Evolutionary conservation across 2,888 invertebrate genomes (phyloP).

Genomic region (Orthosia incerta): DNA sequence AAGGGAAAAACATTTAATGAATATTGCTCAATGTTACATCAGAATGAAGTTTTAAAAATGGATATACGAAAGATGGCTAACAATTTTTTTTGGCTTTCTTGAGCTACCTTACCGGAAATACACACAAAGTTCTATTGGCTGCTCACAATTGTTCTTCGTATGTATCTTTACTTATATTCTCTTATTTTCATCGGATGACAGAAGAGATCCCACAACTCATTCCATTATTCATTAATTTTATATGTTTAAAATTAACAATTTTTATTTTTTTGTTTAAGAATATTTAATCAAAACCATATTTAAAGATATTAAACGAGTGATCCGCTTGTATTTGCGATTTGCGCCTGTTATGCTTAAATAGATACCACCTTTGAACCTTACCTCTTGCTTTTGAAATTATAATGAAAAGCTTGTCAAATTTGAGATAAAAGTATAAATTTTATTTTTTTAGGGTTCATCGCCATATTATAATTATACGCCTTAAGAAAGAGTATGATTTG

Average conservation of each 20-base stretch:
- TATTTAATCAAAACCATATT: too few species aligned
- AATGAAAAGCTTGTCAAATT: too few species aligned
- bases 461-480: not conserved
- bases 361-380: too few species aligned
- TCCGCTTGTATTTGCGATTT: too few species aligned
- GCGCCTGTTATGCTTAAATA: too few species aligned
- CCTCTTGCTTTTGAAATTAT: too few species aligned
- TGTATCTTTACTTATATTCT: not conserved
- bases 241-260: too few species aligned
- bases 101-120: not conserved
- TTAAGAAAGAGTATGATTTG: not conserved
- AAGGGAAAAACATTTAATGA: not conserved
- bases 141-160: not conserved
- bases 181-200: not conserved
- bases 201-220: too few species aligned
- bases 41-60: not conserved
- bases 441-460: not conserved
- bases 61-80: not conserved
- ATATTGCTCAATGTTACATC: not conserved
- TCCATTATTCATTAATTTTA: too few species aligned
- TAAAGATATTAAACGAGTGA: too few species aligned
- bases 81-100: not conserved
- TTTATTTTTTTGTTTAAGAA: too few species aligned
- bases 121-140: not conserved
- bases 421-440: too few species aligned